A percentile compares a stretch with the other conserved stretches of the same genome.
These are phyloP conservation scores for Girardinus metallicus DNA, from an alignment of 2,797 vertebrate species.

Conservation along the genomic window DNA sequence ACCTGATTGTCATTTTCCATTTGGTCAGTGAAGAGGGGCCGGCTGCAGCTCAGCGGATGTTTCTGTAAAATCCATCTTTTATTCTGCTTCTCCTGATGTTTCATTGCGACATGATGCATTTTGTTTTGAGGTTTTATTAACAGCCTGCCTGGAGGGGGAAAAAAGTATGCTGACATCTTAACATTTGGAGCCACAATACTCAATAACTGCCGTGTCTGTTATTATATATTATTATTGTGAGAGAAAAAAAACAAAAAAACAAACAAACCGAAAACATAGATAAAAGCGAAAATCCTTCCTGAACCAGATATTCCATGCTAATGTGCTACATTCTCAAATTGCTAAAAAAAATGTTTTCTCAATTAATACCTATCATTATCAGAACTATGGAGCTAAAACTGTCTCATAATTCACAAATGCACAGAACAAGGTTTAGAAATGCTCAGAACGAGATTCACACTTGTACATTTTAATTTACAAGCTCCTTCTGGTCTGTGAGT, in stretches of 20 bases:
- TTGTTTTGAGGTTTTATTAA: background rate
- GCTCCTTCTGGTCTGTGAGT: no score
- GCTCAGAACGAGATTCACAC: no score
- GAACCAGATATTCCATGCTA: background rate
- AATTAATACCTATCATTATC: background rate
- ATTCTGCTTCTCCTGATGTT: no score
- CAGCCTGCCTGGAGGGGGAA: background rate
- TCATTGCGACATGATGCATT: background rate
- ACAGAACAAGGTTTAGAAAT: no score
- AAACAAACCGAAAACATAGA: background rate
- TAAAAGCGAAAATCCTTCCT: background rate
- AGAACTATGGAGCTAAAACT: no score
- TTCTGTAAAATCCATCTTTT: background rate
- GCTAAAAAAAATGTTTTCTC: background rate
- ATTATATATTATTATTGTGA: background rate
- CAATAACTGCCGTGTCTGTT: background rate
- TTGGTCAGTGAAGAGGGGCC: background rate
- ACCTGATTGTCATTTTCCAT: background rate
- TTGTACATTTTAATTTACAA: no score
- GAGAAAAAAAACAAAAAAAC: background rate
- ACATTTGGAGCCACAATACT: background rate
- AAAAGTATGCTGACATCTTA: background rate
- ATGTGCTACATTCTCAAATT: background rate
- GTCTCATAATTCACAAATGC: no score
- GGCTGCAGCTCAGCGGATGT: background rate